A percentile compares a stretch with the other conserved stretches of the same genome.
Evolutionary conservation across 2,797 vertebrate genomes (phyloP).

Genomic region (Echiichthys vipera): DNA sequence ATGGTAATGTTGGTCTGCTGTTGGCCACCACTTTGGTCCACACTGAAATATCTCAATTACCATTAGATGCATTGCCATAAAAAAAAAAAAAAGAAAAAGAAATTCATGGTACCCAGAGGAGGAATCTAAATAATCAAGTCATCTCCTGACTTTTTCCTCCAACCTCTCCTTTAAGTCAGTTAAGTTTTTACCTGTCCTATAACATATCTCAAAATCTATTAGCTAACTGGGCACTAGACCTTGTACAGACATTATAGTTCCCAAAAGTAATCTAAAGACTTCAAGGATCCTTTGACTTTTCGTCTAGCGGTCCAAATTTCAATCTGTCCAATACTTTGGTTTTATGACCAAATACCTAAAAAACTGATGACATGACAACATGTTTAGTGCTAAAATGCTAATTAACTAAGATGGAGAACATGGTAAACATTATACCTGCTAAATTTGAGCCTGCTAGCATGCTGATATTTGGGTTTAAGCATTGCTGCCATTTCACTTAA

Average conservation of each 20-base stretch:
- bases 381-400: not conserved
- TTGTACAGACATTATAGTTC: not conserved
- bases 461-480: not conserved
- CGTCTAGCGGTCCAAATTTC: accelerated
- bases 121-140: no score
- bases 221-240: no score
- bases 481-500: not conserved
- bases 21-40: not conserved
- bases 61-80: not conserved
- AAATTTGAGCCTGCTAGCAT: not conserved
- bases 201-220: not conserved
- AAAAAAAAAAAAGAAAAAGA: no score
- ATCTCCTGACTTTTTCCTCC: not conserved
- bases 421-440: not conserved
- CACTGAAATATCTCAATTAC: constrained; percentile 1
- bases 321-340: not conserved
- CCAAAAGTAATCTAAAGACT: not conserved
- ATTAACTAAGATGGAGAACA: not conserved
- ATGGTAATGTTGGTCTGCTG: not conserved
- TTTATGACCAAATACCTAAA: not conserved
- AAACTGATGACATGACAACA: not conserved
- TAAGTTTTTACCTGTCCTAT: not conserved
- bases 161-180: not conserved
- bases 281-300: not conserved
- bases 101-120: not conserved